Conservation (phyloP, 2,113 vertebrate genomes). For the Phasianus colchicus region DNA sequence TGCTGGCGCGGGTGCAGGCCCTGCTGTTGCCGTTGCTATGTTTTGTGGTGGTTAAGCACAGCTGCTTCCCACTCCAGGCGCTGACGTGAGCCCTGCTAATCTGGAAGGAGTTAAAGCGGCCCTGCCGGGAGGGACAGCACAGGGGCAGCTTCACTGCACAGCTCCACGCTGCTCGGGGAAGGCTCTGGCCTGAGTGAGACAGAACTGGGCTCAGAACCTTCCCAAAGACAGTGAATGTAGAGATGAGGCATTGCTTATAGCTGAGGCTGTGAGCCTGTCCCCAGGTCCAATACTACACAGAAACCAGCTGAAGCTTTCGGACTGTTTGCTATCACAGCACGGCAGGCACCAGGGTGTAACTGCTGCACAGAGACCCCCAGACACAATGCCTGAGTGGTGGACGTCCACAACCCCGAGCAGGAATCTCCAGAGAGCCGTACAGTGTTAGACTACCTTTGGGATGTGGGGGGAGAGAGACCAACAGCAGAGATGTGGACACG, state of each 20-base stretch:
- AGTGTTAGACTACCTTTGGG: background rate
- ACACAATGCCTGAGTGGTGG: background rate
- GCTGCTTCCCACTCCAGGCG: conserved; percentile 57
- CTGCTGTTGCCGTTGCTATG: conserved; percentile 76
- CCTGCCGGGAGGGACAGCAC: background rate
- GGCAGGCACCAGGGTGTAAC: background rate
- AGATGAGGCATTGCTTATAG: background rate
- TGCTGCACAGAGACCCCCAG: background rate
- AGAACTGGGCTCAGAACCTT: background rate
- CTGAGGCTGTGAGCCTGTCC: background rate
- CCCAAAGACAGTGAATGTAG: accelerated
- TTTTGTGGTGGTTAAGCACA: conserved; percentile 36
- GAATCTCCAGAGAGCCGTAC: background rate
- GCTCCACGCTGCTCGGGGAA: background rate
- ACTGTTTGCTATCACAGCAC: background rate
- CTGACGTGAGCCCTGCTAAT: conserved; percentile 68
- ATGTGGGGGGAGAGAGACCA: background rate
- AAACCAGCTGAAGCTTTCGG: background rate
- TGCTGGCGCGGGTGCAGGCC: background rate
- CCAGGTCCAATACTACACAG: accelerated
- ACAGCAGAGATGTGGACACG: background rate
- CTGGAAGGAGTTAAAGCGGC: conserved; percentile 54
- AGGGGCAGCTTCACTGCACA: background rate
- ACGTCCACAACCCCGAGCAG: background rate
- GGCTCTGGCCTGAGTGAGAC: background rate